Base-by-base conservation (phyloP, 1,140 invertebrate species). In the Drosophila hydei region DNA sequence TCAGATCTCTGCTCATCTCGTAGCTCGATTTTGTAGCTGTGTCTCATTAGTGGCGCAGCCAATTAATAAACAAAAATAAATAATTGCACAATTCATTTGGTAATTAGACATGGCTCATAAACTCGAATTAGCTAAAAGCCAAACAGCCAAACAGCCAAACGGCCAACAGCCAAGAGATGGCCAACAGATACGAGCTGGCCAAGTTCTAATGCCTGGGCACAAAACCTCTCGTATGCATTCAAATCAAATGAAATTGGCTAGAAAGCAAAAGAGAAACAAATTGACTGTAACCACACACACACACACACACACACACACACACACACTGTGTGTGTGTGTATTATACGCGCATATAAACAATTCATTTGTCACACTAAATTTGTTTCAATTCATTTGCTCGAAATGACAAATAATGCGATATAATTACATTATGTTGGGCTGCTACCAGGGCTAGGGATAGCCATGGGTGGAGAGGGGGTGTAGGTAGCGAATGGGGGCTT, bases 301-400 rank as follows among this genome's bases (percentile, higher is more conserved):
- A 21, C 50, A 62, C 4, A 50, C 7, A 45, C 2, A 62, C 11
- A 14, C 14, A 40, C 14, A 30, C 12, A 16, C 0, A 9, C 9
- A 33, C 21, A 18, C 7, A 33, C 23, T 36, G 4, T 14, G 11
- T 60, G 25, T 45, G n/a, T 12, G 2, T 19, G 19, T 11, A 18
- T 11, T 18, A 9, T 43, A 52, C 45, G 40, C 47, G 45, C 55
- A 69, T 56, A 72, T 62, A 72, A 79, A 89, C 84, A 89, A 89
- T 89, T 90, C 81, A 90, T 90, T 90, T 90, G 87, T 90, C 87
- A 90, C 87, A 90, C 87, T 90, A 90, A 90, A 90, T 90, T 90
- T 90, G 87, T 90, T 90, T 88, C 87, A 90, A 90, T 90, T 90
- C 87, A 90, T 90, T 90, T 90, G 87, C 78, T 90, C 88, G 88